A percentile compares a stretch with the other conserved stretches of the same genome.
Conservation (phyloP, 2,888 invertebrate species). For the Galeopsomyia nigrocyanea region DNA sequence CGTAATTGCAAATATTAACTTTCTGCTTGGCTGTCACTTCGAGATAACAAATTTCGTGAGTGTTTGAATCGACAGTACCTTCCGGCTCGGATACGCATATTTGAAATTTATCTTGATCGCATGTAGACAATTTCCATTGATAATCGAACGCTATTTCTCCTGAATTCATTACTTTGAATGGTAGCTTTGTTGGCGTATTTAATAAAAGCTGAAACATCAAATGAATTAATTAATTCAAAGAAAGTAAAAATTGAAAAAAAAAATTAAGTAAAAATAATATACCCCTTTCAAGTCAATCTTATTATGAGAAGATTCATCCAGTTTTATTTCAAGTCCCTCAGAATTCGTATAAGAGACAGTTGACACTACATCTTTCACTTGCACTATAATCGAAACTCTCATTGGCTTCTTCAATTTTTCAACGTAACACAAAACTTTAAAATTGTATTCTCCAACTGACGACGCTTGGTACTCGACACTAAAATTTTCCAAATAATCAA, state of each 20-base stretch:
- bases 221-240: conserved; percentile 43
- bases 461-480: conserved; percentile 73
- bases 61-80: background rate
- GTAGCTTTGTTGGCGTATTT: conserved; percentile 53
- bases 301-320: conserved; percentile 60
- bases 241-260: background rate
- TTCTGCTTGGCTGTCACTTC: conserved; percentile 1
- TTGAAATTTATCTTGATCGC: background rate
- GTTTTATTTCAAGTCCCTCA: conserved; percentile 52
- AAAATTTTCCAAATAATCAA: background rate
- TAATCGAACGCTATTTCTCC: conserved; percentile 51
- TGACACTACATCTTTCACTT: conserved; percentile 72
- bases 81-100: background rate
- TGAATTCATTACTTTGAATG: conserved; percentile 62
- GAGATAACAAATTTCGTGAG: background rate
- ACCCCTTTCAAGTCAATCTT: conserved; percentile 67
- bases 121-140: conserved; percentile 17
- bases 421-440: conserved; percentile 72
- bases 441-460: conserved; percentile 72
- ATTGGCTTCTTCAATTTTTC: conserved; percentile 71
- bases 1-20: conserved; percentile 5
- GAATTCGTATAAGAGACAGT: conserved; percentile 68
- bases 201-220: conserved; percentile 58
- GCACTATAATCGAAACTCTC: conserved; percentile 71
- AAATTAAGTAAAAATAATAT: conserved; percentile 41